Conservation (phyloP, 30 jellyfish, hydroid and myxozoan species). For the Chrysaora quinquecirrha region DNA sequence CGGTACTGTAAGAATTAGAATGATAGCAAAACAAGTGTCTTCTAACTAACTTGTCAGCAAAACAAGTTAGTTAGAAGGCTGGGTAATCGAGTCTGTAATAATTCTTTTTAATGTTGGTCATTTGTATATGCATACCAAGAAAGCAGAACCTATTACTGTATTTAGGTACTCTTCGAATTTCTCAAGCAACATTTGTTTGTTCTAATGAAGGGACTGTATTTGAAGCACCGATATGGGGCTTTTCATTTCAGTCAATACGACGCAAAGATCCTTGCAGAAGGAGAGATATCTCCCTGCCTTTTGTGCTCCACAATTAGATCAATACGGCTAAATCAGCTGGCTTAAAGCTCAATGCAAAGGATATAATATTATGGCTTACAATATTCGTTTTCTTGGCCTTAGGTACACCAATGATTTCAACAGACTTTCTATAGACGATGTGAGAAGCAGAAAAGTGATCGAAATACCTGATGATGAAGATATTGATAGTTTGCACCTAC, state of each 20-base stretch:
- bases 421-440: not conserved
- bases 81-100: no score
- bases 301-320: not conserved
- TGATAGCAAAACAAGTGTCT: not conserved
- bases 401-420: not conserved
- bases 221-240: no score
- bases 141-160: no score
- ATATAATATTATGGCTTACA: not conserved
- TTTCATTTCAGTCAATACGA: not conserved
- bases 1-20: not conserved
- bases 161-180: no score
- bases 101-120: no score
- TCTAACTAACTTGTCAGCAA: not conserved
- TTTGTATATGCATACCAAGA: no score
- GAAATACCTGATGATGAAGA: not conserved
- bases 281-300: not conserved
- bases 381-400: not conserved
- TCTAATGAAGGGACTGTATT: no score
- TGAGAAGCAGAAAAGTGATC: not conserved
- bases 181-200: no score
- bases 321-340: not conserved
- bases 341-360: not conserved
- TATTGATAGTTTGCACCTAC: not conserved
- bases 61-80: not conserved
- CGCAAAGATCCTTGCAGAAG: not conserved